phyloP scores from a whole-genome alignment of 2,113 vertebrate species.

The Strigops habroptila region DNA sequence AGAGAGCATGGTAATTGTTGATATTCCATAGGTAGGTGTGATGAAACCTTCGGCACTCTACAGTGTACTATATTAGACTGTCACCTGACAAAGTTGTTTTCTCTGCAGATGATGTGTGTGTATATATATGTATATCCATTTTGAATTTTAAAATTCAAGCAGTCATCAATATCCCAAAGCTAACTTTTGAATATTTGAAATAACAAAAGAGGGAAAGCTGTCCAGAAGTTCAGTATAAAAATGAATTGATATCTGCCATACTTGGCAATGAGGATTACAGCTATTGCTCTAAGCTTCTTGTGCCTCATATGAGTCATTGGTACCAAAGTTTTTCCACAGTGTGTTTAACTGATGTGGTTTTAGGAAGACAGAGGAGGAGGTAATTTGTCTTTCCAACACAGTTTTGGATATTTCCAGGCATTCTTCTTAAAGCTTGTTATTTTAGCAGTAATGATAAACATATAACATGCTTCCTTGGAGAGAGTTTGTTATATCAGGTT shows the following conservation, averaged over 20 bases:
- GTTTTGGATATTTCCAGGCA: not conserved
- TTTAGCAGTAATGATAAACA: constrained; percentile 14
- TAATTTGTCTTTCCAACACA: not conserved
- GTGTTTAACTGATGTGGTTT: not conserved
- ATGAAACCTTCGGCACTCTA: not conserved
- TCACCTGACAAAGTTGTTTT: not conserved
- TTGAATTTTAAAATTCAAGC: not conserved
- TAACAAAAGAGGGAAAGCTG: not conserved
- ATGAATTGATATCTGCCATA: not conserved
- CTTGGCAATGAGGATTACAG: not conserved
- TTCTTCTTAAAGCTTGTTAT: constrained; percentile 4
- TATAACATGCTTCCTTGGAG: not conserved
- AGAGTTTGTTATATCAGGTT: not conserved
- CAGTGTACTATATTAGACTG: not conserved
- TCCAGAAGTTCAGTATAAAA: not conserved
- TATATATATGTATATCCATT: not conserved
- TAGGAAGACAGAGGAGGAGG: not conserved
- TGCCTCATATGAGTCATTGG: not conserved
- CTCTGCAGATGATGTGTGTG: not conserved
- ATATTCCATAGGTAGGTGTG: not conserved
- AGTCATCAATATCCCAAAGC: not conserved
- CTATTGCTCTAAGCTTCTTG: not conserved
- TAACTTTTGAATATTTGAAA: not conserved
- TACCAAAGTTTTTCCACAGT: not conserved
- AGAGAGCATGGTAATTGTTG: constrained; percentile 2